Percentiles rank a stretch among this genome's conserved stretches.
These are phyloP conservation scores for Lepidocyrtinus sp. DNA, from an alignment of 2,888 invertebrate species.

Conservation along the genomic window DNA sequence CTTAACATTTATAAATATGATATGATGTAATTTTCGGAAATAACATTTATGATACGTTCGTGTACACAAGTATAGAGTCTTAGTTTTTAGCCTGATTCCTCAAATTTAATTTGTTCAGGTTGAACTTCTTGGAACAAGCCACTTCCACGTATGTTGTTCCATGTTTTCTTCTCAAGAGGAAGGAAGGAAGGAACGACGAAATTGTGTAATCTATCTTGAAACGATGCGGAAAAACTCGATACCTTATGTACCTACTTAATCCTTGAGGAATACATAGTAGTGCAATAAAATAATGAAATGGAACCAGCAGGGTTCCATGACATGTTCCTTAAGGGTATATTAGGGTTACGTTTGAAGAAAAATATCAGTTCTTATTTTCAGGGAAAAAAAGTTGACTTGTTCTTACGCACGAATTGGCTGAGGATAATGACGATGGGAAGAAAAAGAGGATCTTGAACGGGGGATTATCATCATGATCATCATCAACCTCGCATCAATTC, in stretches of 20 bases:
- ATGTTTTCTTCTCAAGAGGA: conserved; percentile 28
- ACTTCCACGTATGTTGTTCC: too few relatives aligned
- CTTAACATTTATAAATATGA: conserved; percentile 22
- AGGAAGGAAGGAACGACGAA: conserved; percentile 45
- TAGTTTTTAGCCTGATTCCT: neutral
- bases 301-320: conserved; percentile 46
- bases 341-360: conserved; percentile 27
- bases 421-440: neutral
- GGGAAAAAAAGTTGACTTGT: neutral
- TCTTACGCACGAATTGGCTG: neutral
- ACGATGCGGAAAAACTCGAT: neutral
- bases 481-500: neutral
- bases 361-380: neutral
- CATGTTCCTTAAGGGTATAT: conserved; percentile 53
- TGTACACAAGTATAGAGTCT: too few relatives aligned
- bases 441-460: neutral
- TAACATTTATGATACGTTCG: too few relatives aligned
- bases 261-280: neutral
- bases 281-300: neutral
- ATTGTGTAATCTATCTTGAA: neutral
- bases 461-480: neutral
- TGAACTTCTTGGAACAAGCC: neutral
- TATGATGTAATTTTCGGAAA: conserved; percentile 20
- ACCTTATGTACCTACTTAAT: too few relatives aligned
- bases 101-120: neutral